These are phyloP conservation scores for Machimus atricapillus DNA, from an alignment of 2,888 invertebrate genomes.

Conservation along the genomic window DNA sequence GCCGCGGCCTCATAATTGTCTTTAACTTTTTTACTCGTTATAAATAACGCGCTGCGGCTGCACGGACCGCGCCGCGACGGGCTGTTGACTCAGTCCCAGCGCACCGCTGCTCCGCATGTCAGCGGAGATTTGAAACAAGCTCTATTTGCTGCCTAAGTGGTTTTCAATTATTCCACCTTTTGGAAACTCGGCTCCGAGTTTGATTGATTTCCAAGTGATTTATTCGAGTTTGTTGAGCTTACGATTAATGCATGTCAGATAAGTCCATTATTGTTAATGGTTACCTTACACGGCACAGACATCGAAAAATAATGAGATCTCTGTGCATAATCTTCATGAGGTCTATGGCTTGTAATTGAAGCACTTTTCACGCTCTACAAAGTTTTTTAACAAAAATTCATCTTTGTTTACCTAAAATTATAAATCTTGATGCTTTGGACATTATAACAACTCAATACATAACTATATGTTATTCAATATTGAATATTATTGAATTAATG, in stretches of 20 bases:
- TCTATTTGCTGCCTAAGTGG: neutral
- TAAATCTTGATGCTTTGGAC: no score
- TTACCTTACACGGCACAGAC: neutral
- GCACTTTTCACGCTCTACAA: neutral
- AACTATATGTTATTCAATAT: neutral
- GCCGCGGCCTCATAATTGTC: constrained; percentile 3
- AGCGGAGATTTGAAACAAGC: neutral
- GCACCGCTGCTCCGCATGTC: neutral
- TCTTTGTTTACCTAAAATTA: no score
- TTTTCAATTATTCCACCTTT: neutral
- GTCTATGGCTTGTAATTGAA: neutral
- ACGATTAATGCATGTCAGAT: neutral
- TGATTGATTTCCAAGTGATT: neutral
- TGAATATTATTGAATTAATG: no score
- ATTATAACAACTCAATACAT: no score
- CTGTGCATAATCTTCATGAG: no score
- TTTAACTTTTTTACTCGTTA: constrained; percentile 7
- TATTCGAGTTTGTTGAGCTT: neutral
- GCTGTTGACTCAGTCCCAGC: neutral
- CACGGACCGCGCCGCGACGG: neutral
- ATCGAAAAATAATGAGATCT: neutral
- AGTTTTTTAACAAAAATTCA: neutral
- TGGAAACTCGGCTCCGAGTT: neutral
- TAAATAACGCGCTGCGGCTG: constrained; percentile 11
- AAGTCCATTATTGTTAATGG: neutral